Evolutionary conservation across 2,797 vertebrate species (phyloP).

Genomic region (Microtus agrestis): DNA sequence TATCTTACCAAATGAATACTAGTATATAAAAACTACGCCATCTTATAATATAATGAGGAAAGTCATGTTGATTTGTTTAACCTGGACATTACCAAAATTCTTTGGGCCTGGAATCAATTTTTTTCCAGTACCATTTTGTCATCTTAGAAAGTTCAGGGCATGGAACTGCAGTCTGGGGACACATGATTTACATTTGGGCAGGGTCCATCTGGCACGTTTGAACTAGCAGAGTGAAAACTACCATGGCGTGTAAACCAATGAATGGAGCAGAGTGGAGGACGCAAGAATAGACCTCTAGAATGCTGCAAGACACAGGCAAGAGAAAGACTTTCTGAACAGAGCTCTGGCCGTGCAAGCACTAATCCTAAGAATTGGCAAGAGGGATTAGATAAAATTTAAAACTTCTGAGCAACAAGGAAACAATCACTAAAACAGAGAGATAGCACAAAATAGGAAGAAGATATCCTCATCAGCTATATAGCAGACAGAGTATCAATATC

Average conservation of each 20-base stretch:
- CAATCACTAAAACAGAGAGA: neutral
- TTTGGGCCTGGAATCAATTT: slow-evolving; percentile 22
- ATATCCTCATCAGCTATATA: neutral
- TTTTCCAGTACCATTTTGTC: neutral
- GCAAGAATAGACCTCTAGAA: neutral
- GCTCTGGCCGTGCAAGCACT: neutral
- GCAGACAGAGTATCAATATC: neutral
- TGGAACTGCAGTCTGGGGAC: neutral
- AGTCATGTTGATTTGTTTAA: slow-evolving; percentile 12
- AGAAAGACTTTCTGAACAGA: too few species aligned
- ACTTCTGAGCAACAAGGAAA: neutral
- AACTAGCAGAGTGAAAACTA: neutral
- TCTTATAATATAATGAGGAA: slow-evolving; percentile 12
- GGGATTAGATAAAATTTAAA: neutral
- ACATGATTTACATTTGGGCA: neutral
- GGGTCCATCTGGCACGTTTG: neutral
- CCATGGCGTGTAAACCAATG: neutral
- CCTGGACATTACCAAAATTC: neutral
- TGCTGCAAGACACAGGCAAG: neutral
- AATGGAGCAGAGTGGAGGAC: neutral
- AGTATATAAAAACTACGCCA: neutral
- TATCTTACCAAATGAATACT: neutral
- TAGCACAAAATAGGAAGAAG: neutral
- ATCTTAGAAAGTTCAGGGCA: neutral
- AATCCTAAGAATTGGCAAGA: neutral